Base-by-base conservation (phyloP, 2,888 invertebrate genomes). In the Lochmaea crataegi region DNA sequence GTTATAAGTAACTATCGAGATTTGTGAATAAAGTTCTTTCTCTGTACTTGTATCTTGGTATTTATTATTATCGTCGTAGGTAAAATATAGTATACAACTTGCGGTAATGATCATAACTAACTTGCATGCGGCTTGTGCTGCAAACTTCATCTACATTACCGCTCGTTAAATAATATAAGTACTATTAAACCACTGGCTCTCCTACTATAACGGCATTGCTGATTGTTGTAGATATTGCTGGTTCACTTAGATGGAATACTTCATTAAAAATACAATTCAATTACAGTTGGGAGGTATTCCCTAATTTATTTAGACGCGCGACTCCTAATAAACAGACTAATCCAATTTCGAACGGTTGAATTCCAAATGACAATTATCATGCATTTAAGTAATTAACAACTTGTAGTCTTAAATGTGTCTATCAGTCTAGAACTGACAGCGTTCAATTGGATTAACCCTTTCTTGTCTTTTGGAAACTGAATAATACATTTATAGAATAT, bases 251-350 rank as follows among this genome's bases (percentile, higher is more conserved):
- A 18, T 71, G 53, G 66, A 70, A 53, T 53, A 10, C 64, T 75
- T 75, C 68, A 77, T 77, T 75, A 69, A 75, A 74, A 78, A 78
- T 78, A 76, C 78, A 78, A 79, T 78, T 78, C 77, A 79, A 75
- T 74, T 70, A 71, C 72, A 76, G 75, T 75, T 70, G 73, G 70
- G 71, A 73, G 73, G 76, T 78, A 63, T 38, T 63, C 61, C 12
- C 22, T 63, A 80, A 80, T 76, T 79, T 76, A 78, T 76, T 72
- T 76, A 71, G 74, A 71, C 76, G 68, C 51, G 68, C 65, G 41
- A 58, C 71, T 72, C 76, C 74, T 79, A 79, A 79, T 78, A 76
- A 76, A 77, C 75, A 75, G 72, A 65, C 63, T 78, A 80, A 79
- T 79, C 71, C 69, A 73, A 79, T 79, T 76, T 71, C 68, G 65